phyloP scores from a whole-genome alignment of 2,113 vertebrate species.

The Ciconia maguari region DNA sequence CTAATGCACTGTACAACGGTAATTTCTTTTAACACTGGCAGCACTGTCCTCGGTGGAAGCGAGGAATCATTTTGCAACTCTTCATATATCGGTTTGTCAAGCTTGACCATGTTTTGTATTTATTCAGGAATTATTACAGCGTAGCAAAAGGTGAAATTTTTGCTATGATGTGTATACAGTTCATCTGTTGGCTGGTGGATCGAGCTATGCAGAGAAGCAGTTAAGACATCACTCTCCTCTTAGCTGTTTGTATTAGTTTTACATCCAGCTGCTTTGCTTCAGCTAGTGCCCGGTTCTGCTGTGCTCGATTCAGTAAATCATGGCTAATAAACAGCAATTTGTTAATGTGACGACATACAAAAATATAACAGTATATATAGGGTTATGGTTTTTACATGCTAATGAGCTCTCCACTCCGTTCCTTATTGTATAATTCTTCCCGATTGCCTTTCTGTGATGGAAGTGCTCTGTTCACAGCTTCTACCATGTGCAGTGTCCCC shows the following conservation, averaged over 20 bases:
- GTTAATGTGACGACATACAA: slow-evolving; percentile 26
- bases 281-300: slow-evolving; percentile 29
- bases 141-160: slow-evolving; percentile 27
- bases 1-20: not conserved
- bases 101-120: slow-evolving; percentile 17
- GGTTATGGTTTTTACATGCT: slow-evolving; percentile 50
- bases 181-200: slow-evolving; percentile 26
- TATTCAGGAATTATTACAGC: not conserved
- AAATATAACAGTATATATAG: slow-evolving; percentile 28
- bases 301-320: slow-evolving; percentile 51
- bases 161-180: not conserved
- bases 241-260: slow-evolving; percentile 43
- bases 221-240: slow-evolving; percentile 19
- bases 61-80: not conserved
- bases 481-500: slow-evolving; percentile 59
- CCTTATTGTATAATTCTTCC: slow-evolving; percentile 43
- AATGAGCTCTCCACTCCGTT: slow-evolving; percentile 27
- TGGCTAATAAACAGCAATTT: slow-evolving; percentile 65
- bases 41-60: not conserved
- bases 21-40: not conserved
- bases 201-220: not conserved
- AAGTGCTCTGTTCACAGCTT: slow-evolving; percentile 48
- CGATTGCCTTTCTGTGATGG: slow-evolving; percentile 37
- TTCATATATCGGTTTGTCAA: not conserved
- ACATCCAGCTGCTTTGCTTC: slow-evolving; percentile 51